phyloP scores from a whole-genome alignment of 2,113 vertebrate genomes.

The Balaeniceps rex region DNA sequence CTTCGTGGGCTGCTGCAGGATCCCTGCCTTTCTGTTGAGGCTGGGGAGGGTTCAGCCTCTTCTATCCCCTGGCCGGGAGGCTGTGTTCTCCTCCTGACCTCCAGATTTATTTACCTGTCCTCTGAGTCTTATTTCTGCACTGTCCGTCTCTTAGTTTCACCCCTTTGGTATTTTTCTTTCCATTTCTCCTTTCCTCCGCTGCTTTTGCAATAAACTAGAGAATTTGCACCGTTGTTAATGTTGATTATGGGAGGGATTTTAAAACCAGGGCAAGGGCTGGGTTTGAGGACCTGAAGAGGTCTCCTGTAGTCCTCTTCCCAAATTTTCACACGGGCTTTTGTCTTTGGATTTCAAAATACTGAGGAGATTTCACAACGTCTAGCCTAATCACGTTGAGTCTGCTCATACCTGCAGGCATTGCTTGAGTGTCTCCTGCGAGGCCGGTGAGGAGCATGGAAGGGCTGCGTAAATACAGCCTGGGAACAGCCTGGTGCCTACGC shows the following conservation, averaged over 20 bases:
- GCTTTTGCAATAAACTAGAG: not conserved
- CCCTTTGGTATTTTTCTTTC: not conserved
- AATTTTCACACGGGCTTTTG: not conserved
- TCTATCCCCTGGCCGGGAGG: not conserved
- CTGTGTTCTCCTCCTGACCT: not conserved
- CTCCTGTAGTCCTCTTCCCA: not conserved
- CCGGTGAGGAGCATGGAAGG: fast-evolving
- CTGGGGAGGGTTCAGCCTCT: not conserved
- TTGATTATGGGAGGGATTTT: not conserved
- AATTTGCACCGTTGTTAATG: not conserved
- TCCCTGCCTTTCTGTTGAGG: not conserved
- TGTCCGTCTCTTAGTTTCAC: not conserved
- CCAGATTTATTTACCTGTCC: not conserved
- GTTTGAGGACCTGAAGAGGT: not conserved
- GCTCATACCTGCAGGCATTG: not conserved
- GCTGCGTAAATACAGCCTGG: not conserved
- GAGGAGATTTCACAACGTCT: not conserved
- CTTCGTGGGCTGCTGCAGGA: not conserved
- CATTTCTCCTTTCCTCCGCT: not conserved
- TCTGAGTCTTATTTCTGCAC: not conserved
- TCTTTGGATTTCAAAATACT: not conserved
- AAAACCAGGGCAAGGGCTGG: not conserved
- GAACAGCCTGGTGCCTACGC: not conserved
- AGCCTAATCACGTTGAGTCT: not conserved
- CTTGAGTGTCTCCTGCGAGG: not conserved